Evolutionary conservation across 2,113 vertebrate genomes (phyloP).

Genomic region (Xyrauchen texanus): DNA sequence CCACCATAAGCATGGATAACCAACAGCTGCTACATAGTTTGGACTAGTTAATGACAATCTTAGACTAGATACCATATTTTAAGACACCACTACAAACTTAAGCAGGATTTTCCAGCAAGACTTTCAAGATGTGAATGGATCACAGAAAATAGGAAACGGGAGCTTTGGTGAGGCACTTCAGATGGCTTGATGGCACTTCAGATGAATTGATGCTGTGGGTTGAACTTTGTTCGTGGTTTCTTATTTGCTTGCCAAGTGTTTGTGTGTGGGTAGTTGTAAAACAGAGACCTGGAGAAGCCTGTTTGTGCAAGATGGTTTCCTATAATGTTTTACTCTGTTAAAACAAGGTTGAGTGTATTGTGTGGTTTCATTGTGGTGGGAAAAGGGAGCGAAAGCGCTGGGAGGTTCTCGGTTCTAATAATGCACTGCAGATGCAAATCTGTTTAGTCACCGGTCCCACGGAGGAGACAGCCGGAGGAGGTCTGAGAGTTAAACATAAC

Average conservation of each 20-base stretch:
- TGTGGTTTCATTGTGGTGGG: constrained; percentile 39
- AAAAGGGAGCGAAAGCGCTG: constrained; percentile 51
- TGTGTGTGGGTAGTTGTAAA: constrained; percentile 28
- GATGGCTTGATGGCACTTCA: constrained; percentile 47
- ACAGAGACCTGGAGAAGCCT: not conserved
- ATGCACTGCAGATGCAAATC: constrained; percentile 63
- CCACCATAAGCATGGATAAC: no score
- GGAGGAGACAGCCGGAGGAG: constrained; percentile 39
- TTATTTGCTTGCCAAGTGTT: constrained; percentile 1
- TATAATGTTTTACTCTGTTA: not conserved
- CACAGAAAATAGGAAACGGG: constrained; percentile 29
- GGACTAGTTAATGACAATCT: no score
- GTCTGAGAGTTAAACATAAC: constrained; percentile 53
- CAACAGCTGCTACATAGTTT: no score
- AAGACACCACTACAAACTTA: no score
- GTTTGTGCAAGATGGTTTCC: constrained; percentile 18
- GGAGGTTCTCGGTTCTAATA: constrained; percentile 46
- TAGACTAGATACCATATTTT: no score
- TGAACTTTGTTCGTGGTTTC: constrained; percentile 47
- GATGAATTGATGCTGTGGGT: constrained; percentile 65
- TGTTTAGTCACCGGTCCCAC: constrained; percentile 64
- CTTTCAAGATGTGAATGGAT: constrained; percentile 40
- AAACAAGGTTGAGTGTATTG: not conserved
- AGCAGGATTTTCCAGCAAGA: constrained; percentile 62
- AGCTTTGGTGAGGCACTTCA: constrained; percentile 9